A percentile compares a stretch with the other conserved stretches of the same genome.
Conservation (phyloP, 1,140 invertebrate species). For the Stegodyphus mimosarum region DNA sequence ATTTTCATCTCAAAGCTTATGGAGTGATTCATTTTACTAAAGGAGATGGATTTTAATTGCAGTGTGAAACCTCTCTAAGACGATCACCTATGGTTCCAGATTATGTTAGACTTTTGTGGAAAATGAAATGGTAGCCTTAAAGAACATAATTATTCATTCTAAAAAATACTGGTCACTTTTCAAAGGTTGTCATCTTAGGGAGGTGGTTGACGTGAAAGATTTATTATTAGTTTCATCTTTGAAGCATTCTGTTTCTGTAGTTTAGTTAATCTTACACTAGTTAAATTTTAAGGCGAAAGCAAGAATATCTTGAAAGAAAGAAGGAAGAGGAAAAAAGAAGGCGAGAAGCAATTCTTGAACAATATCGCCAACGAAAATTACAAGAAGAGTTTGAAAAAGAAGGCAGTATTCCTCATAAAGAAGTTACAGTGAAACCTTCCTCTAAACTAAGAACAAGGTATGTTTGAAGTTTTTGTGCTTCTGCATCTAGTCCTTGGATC, state of each 20-base stretch:
- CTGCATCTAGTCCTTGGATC: not conserved
- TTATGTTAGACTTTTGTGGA: no score
- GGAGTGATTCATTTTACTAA: no score
- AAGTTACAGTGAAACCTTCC: slow-evolving; percentile 20
- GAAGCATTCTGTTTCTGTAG: not conserved
- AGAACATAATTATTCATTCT: no score
- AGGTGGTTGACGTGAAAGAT: not conserved
- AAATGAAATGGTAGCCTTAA: no score
- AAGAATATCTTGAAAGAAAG: slow-evolving; percentile 85
- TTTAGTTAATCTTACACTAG: not conserved
- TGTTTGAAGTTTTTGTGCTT: not conserved
- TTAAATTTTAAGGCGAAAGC: slow-evolving; percentile 75
- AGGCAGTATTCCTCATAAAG: slow-evolving; percentile 27
- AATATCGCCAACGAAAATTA: slow-evolving; percentile 94
- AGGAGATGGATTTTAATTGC: no score
- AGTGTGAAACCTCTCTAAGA: no score
- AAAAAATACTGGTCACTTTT: no score
- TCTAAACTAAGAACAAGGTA: slow-evolving; percentile 50
- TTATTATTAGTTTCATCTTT: not conserved
- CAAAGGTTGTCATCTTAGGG: no score
- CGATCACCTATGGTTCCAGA: no score
- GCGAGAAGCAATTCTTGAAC: slow-evolving; percentile 88
- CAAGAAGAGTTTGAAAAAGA: slow-evolving; percentile 78
- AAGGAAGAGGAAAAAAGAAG: slow-evolving; percentile 90
- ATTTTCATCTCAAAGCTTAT: no score